Conservation (phyloP, 2,113 vertebrate species). For the Pollimyrus isidori region DNA sequence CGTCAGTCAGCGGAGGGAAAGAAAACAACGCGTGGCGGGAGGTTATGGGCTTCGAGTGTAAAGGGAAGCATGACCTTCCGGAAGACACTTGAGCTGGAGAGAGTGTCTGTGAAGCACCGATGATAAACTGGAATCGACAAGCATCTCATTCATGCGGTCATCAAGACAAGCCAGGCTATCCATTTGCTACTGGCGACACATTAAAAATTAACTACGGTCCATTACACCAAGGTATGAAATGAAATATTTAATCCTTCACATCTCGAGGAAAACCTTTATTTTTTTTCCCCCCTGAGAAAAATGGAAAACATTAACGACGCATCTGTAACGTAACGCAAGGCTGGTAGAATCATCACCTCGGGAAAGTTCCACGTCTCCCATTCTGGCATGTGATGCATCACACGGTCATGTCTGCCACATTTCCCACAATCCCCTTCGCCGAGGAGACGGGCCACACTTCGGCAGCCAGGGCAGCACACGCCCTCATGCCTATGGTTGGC, state of each 20-base stretch:
- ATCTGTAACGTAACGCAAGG: neutral
- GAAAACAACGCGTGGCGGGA: neutral
- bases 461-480: no score
- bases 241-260: slow-evolving; percentile 4
- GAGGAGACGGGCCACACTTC: neutral
- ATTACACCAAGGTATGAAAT: neutral
- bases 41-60: neutral
- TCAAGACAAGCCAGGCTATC: neutral
- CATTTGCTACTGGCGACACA: neutral
- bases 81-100: neutral
- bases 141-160: neutral
- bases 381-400: neutral
- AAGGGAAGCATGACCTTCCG: neutral
- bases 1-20: neutral
- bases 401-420: neutral
- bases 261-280: neutral
- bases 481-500: no score
- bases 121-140: neutral
- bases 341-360: neutral
- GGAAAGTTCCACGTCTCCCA: neutral
- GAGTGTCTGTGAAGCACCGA: neutral
- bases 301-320: neutral
- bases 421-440: neutral
- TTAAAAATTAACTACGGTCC: slow-evolving; percentile 1
- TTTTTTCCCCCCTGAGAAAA: neutral